Evolutionary conservation across 1,140 invertebrate genomes (phyloP).

Genomic region (Drosophila pectinifera): DNA sequence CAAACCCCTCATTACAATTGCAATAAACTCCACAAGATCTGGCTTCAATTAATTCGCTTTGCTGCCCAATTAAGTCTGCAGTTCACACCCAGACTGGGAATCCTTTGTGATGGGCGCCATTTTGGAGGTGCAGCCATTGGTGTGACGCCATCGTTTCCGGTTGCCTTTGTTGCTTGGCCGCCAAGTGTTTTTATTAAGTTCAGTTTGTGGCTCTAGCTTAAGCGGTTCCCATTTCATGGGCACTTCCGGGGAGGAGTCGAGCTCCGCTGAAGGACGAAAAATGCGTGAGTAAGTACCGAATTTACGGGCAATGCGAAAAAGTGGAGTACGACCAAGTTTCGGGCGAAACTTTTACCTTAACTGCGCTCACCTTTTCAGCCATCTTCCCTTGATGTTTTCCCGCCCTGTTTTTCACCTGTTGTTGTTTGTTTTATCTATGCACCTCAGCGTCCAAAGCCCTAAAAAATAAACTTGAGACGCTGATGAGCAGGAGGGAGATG

Average conservation of each 20-base stretch:
- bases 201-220: constrained; percentile 39
- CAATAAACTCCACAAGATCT: not conserved
- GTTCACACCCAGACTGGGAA: not conserved
- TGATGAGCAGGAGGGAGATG: constrained; percentile 10
- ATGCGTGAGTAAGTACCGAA: constrained; percentile 29
- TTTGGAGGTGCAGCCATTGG: not conserved
- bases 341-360: constrained; percentile 39
- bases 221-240: constrained; percentile 27
- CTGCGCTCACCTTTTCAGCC: constrained; percentile 7
- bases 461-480: constrained; percentile 62
- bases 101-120: not conserved
- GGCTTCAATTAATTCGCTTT: constrained; percentile 5
- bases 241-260: not conserved
- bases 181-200: constrained; percentile 40
- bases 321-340: constrained; percentile 29
- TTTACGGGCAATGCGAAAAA: constrained; percentile 14
- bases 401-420: constrained; percentile 21
- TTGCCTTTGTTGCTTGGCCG: constrained; percentile 14
- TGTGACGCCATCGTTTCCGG: constrained; percentile 5
- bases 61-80: not conserved
- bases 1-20: not conserved
- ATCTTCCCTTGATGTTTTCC: not conserved
- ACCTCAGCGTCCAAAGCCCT: constrained; percentile 53
- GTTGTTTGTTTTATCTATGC: constrained; percentile 45
- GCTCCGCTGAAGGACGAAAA: constrained; percentile 1